Conservation (phyloP, 2,113 vertebrate genomes). For the Sphyrna mokarran region DNA sequence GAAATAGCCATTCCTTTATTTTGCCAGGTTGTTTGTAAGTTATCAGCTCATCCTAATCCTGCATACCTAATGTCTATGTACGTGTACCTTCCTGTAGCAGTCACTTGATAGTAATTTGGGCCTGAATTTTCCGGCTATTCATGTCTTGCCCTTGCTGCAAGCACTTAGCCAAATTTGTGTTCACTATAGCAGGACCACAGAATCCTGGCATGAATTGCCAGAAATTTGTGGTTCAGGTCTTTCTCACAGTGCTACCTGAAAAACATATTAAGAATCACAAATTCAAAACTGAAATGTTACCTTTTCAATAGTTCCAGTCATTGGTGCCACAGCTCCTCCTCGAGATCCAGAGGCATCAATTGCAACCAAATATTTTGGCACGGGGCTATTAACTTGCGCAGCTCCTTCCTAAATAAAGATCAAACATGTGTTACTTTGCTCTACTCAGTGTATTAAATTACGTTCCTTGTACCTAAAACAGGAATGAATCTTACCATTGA, state of each 20-base stretch:
- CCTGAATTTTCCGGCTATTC: too few relatives aligned
- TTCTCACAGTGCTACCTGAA: neutral
- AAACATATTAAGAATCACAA: neutral
- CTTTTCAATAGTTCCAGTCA: conserved; percentile 97
- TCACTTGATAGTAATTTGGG: neutral
- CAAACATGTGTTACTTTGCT: neutral
- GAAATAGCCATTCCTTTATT: neutral
- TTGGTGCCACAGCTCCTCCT: conserved; percentile 75
- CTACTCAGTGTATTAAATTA: neutral
- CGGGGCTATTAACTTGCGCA: conserved; percentile 66
- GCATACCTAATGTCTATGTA: neutral
- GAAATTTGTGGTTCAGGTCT: too few relatives aligned
- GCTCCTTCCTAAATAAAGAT: conserved; percentile 66
- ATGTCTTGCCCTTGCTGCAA: too few relatives aligned
- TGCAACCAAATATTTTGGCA: conserved; percentile 74
- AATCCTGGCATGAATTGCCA: too few relatives aligned
- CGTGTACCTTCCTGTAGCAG: neutral
- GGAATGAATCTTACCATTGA: conserved; percentile 63
- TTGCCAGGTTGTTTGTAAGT: neutral
- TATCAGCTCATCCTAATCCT: neutral
- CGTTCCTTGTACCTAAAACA: conserved; percentile 36
- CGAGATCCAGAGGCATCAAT: conserved; percentile 58
- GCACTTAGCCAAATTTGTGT: too few relatives aligned
- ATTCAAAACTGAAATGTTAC: conserved; percentile 49
- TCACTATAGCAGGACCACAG: too few relatives aligned